phyloP scores from a whole-genome alignment of 2,113 vertebrate species.

The Phaethornis superciliosus region DNA sequence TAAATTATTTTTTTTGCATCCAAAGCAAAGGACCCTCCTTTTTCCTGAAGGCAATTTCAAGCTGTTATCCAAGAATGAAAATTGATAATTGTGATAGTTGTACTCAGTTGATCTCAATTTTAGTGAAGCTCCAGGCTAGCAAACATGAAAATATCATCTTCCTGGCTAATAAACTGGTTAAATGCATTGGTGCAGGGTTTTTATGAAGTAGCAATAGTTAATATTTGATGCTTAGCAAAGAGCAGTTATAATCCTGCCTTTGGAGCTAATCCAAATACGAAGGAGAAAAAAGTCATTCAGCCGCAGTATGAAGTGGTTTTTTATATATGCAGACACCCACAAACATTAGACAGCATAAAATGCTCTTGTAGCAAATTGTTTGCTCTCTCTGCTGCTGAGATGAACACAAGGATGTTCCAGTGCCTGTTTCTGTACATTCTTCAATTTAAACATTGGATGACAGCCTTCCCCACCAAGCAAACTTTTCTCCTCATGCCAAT shows the following conservation, averaged over 20 bases:
- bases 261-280: slow-evolving; percentile 43
- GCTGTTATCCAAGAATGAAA: slow-evolving; percentile 80
- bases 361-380: neutral
- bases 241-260: slow-evolving; percentile 42
- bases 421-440: neutral
- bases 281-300: slow-evolving; percentile 6
- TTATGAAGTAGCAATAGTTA: slow-evolving; percentile 62
- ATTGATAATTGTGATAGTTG: slow-evolving; percentile 77
- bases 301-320: neutral
- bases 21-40: slow-evolving; percentile 74
- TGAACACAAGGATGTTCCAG: neutral
- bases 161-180: slow-evolving; percentile 58
- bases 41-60: slow-evolving; percentile 73
- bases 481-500: neutral
- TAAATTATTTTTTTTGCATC: slow-evolving; percentile 57
- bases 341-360: slow-evolving; percentile 42
- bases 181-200: slow-evolving; percentile 47
- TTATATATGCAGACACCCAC: neutral
- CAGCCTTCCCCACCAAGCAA: neutral
- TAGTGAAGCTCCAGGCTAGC: slow-evolving; percentile 74
- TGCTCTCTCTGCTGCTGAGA: neutral
- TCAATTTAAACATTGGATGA: neutral
- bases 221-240: slow-evolving; percentile 48
- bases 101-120: slow-evolving; percentile 74
- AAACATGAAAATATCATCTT: slow-evolving; percentile 71